Percentiles rank a stretch among this genome's conserved stretches.
These are phyloP conservation scores for Drosophila dunni DNA, from an alignment of 1,140 invertebrate genomes.

Conservation along the genomic window DNA sequence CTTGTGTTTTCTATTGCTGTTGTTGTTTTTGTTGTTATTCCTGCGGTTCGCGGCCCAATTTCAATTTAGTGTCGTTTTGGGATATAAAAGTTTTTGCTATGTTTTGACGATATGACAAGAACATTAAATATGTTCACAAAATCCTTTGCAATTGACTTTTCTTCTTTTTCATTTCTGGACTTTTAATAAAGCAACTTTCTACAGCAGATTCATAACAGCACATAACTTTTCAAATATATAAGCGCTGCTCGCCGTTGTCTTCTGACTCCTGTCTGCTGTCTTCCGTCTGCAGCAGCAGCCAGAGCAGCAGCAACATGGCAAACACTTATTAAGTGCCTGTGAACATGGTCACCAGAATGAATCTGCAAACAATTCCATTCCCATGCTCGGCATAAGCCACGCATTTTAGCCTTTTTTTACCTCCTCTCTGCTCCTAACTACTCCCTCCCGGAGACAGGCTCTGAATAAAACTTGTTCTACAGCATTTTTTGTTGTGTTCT, in stretches of 20 bases:
- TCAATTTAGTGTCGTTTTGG: slow-evolving; percentile 51
- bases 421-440: neutral
- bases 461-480: slow-evolving; percentile 66
- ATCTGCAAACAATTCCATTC: slow-evolving; percentile 52
- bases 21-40: neutral
- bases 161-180: slow-evolving; percentile 16
- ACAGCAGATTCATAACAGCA: slow-evolving; percentile 12
- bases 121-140: slow-evolving; percentile 10
- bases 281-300: neutral
- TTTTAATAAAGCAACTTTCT: slow-evolving; percentile 51
- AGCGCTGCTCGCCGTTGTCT: slow-evolving; percentile 11
- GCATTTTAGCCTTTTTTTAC: slow-evolving; percentile 24
- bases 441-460: slow-evolving; percentile 23
- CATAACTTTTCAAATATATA: slow-evolving; percentile 45
- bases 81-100: slow-evolving; percentile 37
- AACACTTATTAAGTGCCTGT: slow-evolving; percentile 70
- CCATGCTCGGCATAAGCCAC: slow-evolving; percentile 65
- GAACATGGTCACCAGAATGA: slow-evolving; percentile 46
- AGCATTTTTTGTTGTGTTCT: slow-evolving; percentile 44
- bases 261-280: neutral
- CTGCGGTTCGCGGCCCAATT: slow-evolving; percentile 53
- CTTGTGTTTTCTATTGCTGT: slow-evolving; percentile 28
- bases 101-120: slow-evolving; percentile 42
- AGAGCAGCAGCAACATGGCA: slow-evolving; percentile 5
- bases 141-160: slow-evolving; percentile 13